These are phyloP conservation scores for Lathamus discolor DNA, from an alignment of 2,113 vertebrate species.

Conservation along the genomic window DNA sequence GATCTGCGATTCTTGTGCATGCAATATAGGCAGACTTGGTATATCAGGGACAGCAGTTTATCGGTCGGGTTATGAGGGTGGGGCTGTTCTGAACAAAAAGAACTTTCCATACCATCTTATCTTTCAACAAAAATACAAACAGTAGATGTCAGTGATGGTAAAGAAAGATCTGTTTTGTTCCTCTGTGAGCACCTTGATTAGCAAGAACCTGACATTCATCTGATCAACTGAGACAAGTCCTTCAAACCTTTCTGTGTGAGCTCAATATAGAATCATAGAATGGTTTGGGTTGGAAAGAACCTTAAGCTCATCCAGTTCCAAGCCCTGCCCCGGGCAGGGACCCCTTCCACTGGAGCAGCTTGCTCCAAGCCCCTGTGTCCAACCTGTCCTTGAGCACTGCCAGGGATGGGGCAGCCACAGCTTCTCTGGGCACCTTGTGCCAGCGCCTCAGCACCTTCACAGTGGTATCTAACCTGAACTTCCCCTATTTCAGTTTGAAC, in stretches of 20 bases:
- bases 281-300: background rate
- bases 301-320: background rate
- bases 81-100: background rate
- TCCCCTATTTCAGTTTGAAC: too few species aligned
- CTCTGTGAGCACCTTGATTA: background rate
- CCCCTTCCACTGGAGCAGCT: background rate
- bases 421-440: too few species aligned
- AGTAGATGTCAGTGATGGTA: background rate
- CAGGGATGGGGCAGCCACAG: too few species aligned
- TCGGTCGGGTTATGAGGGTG: rapidly evolving
- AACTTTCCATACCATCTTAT: background rate
- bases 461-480: too few species aligned
- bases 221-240: background rate
- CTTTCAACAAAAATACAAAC: background rate
- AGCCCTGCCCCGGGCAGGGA: background rate
- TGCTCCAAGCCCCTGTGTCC: background rate
- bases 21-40: background rate
- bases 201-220: background rate
- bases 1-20: background rate
- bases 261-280: background rate
- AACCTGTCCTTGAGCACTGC: too few species aligned
- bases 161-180: background rate
- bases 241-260: background rate
- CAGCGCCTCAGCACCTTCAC: too few species aligned
- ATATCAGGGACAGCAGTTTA: background rate